Evolutionary conservation across 1,140 invertebrate species (phyloP).

Genomic region (Drosophila setifemur): DNA sequence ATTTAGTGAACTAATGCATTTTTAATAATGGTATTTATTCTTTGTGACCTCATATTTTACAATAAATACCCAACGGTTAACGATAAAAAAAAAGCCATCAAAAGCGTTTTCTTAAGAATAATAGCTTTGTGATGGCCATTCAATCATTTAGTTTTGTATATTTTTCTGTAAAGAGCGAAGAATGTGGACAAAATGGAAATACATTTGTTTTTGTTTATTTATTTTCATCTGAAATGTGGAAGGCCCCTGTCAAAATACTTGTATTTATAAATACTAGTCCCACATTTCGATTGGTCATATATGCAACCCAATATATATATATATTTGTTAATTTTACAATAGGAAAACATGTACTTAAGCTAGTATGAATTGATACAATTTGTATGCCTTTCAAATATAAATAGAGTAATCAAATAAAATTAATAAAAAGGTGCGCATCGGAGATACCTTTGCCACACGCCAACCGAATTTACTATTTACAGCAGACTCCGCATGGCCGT

Average conservation of each 20-base stretch:
- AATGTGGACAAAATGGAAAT: no score
- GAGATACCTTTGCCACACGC: conserved; percentile 13
- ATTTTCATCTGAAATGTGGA: not conserved
- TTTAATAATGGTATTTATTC: not conserved
- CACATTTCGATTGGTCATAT: not conserved
- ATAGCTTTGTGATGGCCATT: no score
- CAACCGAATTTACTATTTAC: conserved; percentile 28
- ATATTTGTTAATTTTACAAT: conserved; percentile 32
- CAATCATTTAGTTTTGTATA: no score
- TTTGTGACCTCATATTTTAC: not conserved
- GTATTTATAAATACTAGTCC: not conserved
- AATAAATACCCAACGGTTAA: no score
- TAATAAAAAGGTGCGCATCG: conserved; percentile 21
- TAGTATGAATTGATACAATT: conserved; percentile 41
- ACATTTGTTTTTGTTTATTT: not conserved
- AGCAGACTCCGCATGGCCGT: conserved; percentile 36
- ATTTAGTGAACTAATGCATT: not conserved
- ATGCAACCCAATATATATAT: conserved; percentile 11
- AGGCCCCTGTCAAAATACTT: not conserved
- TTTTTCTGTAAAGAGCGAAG: no score
- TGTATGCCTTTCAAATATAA: conserved; percentile 35
- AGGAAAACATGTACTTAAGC: conserved; percentile 35
- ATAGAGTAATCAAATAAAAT: conserved; percentile 41
- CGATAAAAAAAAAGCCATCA: not conserved
- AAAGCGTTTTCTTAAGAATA: no score